phyloP scores from a whole-genome alignment of 2,888 invertebrate species.

The Escarpia spicata region DNA sequence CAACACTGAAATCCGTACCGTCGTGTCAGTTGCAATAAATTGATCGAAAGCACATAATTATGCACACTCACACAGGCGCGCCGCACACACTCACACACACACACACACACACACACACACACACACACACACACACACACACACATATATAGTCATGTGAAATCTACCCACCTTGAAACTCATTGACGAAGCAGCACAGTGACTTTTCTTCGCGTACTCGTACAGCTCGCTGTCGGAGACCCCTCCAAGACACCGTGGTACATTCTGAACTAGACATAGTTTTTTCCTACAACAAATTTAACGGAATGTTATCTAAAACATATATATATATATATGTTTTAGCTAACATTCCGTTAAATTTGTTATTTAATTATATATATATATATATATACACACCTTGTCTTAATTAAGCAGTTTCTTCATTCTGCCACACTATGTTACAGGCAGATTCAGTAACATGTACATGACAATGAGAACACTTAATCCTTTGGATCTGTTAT shows the following conservation, averaged over 20 bases:
- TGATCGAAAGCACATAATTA: not conserved
- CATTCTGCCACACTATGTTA: not conserved
- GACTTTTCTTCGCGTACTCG: not conserved
- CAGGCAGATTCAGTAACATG: not conserved
- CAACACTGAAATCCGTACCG: not conserved
- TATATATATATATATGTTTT: too few species aligned
- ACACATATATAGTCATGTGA: too few species aligned
- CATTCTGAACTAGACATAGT: not conserved
- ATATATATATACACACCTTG: too few species aligned
- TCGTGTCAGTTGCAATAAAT: not conserved
- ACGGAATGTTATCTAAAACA: not conserved
- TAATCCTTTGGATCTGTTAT: too few species aligned
- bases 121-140: too few species aligned
- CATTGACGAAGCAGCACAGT: not conserved
- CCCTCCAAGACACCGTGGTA: not conserved
- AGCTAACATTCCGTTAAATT: too few species aligned
- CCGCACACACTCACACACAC: too few species aligned
- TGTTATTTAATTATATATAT: not conserved
- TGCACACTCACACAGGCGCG: not conserved
- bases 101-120: too few species aligned
- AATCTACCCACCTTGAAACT: not conserved
- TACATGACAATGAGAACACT: not conserved
- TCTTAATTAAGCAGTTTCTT: not conserved
- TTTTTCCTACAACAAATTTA: not conserved
- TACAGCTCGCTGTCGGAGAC: not conserved